Base-by-base conservation (phyloP, 2,888 invertebrate species). In the Lasioglossum figueresi region DNA sequence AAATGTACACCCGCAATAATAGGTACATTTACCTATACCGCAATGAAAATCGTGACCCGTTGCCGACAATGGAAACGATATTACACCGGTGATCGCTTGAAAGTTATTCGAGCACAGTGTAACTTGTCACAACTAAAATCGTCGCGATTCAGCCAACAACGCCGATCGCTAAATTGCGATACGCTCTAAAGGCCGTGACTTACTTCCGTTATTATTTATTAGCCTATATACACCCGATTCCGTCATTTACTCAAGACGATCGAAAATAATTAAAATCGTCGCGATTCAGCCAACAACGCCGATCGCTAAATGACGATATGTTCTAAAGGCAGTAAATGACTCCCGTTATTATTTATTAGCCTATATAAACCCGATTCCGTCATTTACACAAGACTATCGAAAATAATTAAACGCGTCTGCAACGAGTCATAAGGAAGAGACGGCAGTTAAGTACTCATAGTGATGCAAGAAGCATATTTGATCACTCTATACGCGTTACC, bases 401-500 rank as follows among this genome's bases (percentile, higher is more conserved):
- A 79, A 78, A 80, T 77, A 68, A 72, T 77, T 66, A 79, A 73
- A 63, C 76, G 31, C 31, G n/a, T 73, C 45, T 70, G 23, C 70
- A 48, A 43, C 56, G 37, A 68, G 78, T n/a, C 68, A 37, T 68
- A 68, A 68, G 68, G 68, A 66, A 84, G 27, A 79, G 48, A 27
- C 48, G 40, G 19, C 16, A 48, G 27, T 52, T 45, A 48, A 72
- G 76, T 31, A 43, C 27, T 59, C 14, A 31, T n/a, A 72, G 75
- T 89, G 90, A 85, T 63, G 86, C 85, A 90, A 90, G 85, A 68
- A 37, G 40, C 86, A 88, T 85, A 84, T 90, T 90, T 87, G 84
- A 90, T 87, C 85, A 83, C 84, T 86, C 76, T 86, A 83, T 87
- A 89, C 82, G 75, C 80, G 79, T 85, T 86, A 40, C 80, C 68